phyloP scores from a whole-genome alignment of 2,113 vertebrate species.

The Camelus dromedarius region DNA sequence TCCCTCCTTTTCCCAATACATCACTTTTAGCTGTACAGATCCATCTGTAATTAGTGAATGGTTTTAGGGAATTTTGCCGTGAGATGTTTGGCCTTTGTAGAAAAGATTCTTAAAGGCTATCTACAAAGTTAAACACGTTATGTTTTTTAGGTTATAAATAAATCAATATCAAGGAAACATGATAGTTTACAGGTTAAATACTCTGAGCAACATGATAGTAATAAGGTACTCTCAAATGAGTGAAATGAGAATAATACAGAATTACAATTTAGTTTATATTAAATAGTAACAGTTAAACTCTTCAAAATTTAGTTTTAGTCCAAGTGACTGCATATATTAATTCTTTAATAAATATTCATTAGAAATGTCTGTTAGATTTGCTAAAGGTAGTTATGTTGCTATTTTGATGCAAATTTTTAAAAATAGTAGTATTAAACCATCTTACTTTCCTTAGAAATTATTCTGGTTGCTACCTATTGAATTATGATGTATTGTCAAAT shows the following conservation, averaged over 20 bases:
- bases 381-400: neutral
- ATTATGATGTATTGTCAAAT: neutral
- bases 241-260: neutral
- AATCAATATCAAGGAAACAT: slow-evolving; percentile 73
- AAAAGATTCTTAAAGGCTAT: slow-evolving; percentile 68
- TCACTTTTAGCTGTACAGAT: slow-evolving; percentile 37
- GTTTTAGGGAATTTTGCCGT: slow-evolving; percentile 42
- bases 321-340: neutral
- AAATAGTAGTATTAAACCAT: neutral
- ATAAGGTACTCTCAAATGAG: slow-evolving; percentile 64
- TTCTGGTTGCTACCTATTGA: neutral
- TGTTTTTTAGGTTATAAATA: slow-evolving; percentile 73
- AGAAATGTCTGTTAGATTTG: neutral
- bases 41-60: slow-evolving; percentile 57
- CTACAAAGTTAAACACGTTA: slow-evolving; percentile 20
- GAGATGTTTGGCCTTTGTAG: slow-evolving; percentile 61
- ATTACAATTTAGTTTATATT: slow-evolving; percentile 12
- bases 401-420: neutral
- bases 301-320: slow-evolving; percentile 15
- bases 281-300: slow-evolving; percentile 58
- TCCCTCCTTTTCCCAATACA: neutral
- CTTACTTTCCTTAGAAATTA: neutral
- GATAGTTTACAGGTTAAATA: slow-evolving; percentile 75
- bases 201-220: slow-evolving; percentile 64
- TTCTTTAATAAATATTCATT: neutral